phyloP scores from a whole-genome alignment of 2,888 invertebrate genomes.

The Dichetophora obliterata region DNA sequence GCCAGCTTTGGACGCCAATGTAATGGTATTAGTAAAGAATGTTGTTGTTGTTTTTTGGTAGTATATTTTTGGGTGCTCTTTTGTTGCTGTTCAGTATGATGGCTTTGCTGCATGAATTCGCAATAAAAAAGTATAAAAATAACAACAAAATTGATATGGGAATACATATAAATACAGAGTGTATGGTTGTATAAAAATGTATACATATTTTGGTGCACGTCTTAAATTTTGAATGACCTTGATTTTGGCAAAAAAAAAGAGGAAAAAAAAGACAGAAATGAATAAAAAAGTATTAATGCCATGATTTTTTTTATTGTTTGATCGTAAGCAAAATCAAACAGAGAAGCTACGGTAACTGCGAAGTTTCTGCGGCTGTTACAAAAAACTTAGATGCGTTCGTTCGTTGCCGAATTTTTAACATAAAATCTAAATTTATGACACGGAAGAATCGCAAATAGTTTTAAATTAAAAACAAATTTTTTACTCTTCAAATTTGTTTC shows the following conservation, averaged over 20 bases:
- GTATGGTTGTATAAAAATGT: background rate
- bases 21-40: conserved; percentile 28
- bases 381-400: conserved; percentile 3
- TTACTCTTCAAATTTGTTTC: no score
- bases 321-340: background rate
- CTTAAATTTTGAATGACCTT: conserved; percentile 33
- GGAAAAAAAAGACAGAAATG: background rate
- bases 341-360: background rate
- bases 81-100: conserved; percentile 5
- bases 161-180: background rate
- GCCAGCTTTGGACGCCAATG: conserved; percentile 1
- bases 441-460: background rate
- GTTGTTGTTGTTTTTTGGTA: conserved; percentile 18
- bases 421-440: background rate
- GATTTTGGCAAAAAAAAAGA: conserved; percentile 32
- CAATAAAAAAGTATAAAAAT: background rate
- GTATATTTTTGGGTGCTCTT: conserved; percentile 18
- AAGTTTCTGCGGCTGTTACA: background rate
- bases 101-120: background rate
- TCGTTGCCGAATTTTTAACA: background rate
- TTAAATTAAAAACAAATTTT: background rate
- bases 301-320: background rate
- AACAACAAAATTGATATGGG: background rate
- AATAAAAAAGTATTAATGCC: conserved; percentile 11
- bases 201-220: conserved; percentile 25